These are phyloP conservation scores for Apotomis capreana DNA, from an alignment of 2,888 invertebrate genomes.

Conservation along the genomic window DNA sequence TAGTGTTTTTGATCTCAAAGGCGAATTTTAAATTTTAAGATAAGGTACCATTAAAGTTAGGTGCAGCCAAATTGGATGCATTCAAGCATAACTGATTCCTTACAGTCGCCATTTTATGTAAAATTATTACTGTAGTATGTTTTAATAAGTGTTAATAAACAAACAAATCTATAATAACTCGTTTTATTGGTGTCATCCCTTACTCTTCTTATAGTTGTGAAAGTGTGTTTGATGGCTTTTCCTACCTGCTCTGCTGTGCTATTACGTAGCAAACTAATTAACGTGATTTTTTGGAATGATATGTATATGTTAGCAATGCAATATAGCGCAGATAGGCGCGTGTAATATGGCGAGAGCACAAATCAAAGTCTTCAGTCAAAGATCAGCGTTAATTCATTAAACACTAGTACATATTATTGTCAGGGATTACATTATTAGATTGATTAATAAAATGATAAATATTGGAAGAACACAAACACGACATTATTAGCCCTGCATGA, in stretches of 20 bases:
- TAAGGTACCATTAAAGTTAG: slow-evolving; percentile 48
- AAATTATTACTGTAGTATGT: slow-evolving; percentile 73
- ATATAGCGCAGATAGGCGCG: no score
- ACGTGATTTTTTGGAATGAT: no score
- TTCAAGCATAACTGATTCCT: slow-evolving; percentile 47
- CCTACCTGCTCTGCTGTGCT: neutral
- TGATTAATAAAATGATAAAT: no score
- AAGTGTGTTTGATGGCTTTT: neutral
- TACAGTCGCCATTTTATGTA: slow-evolving; percentile 74
- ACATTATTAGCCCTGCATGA: no score
- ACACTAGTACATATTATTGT: no score
- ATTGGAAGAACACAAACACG: no score
- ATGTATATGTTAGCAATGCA: no score
- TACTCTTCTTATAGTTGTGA: neutral
- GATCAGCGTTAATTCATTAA: no score
- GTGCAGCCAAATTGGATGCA: slow-evolving; percentile 60
- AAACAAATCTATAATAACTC: slow-evolving; percentile 43
- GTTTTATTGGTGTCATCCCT: neutral
- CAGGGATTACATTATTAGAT: no score
- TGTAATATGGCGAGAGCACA: no score
- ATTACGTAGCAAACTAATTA: no score
- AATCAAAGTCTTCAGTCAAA: no score
- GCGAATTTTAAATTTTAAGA: slow-evolving; percentile 44
- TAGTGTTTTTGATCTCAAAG: slow-evolving; percentile 48
- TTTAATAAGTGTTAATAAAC: slow-evolving; percentile 79